Conservation (phyloP, 2,888 invertebrate species). For the Punctoribates punctum region DNA sequence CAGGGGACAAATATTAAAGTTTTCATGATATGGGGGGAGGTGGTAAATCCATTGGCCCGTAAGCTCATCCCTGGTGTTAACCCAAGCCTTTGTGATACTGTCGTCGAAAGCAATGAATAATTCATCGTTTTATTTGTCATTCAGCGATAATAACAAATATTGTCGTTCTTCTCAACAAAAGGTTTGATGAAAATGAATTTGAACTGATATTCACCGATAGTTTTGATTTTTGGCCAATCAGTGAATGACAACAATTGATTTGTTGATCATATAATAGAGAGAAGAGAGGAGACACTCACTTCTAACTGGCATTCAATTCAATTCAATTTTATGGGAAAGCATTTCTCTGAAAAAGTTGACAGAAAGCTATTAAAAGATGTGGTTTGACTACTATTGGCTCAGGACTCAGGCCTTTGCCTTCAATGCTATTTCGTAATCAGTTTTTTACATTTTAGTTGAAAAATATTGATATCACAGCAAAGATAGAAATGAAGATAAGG, state of each 20-base stretch:
- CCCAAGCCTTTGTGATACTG: no score
- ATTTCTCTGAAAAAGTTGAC: slow-evolving; percentile 12
- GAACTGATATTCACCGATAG: no score
- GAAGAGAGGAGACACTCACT: not conserved
- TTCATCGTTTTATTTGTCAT: no score
- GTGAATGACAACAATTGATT: not conserved
- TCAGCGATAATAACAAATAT: no score
- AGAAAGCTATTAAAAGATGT: slow-evolving; percentile 23
- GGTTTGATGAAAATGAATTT: no score
- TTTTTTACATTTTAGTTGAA: not conserved
- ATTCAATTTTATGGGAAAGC: slow-evolving; percentile 17
- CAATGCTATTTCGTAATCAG: slow-evolving; percentile 5
- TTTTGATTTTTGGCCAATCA: no score
- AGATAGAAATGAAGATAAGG: not conserved
- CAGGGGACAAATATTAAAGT: no score
- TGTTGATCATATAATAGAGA: not conserved
- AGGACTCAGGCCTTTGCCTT: slow-evolving; percentile 26
- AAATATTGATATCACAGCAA: not conserved
- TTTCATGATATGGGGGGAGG: no score
- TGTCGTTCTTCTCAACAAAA: no score
- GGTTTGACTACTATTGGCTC: slow-evolving; percentile 24
- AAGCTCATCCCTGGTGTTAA: no score
- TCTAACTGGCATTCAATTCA: not conserved
- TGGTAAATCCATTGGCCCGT: no score
- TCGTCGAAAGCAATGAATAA: no score